Evolutionary conservation across 92 coral and sea anemone species (phyloP).

Genomic region (Epizoanthus fatuus): DNA sequence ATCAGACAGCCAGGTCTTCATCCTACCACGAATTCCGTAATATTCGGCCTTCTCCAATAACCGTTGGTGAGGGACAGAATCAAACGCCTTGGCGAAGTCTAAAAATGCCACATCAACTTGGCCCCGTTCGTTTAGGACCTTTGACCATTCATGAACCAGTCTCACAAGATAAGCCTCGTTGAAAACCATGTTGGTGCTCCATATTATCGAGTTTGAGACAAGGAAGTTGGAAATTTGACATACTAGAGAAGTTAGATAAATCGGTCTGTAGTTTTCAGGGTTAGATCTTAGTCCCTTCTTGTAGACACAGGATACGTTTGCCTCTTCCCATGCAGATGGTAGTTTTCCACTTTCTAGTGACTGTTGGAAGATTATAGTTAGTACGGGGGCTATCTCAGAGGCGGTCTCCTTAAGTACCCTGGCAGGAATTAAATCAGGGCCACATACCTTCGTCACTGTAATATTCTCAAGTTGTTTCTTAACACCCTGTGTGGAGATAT

Average conservation of each 20-base stretch:
- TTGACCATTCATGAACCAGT: not conserved
- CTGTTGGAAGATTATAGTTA: constrained; percentile 13
- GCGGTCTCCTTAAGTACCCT: constrained; percentile 4
- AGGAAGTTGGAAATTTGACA: not conserved
- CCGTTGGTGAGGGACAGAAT: too few relatives aligned
- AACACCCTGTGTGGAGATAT: constrained; percentile 1
- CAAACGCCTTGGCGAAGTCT: not conserved
- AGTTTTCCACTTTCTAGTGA: not conserved
- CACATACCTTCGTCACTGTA: constrained; percentile 9
- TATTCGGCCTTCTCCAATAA: not conserved
- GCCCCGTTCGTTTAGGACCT: too few relatives aligned
- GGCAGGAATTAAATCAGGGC: constrained; percentile 7
- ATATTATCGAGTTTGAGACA: not conserved
- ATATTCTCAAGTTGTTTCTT: constrained; percentile 7
- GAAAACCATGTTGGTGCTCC: not conserved
- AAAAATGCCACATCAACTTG: not conserved
- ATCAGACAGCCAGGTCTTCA: not conserved
- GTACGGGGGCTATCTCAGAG: not conserved
- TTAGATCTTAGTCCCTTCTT: too few relatives aligned
- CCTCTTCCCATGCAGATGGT: not conserved
- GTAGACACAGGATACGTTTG: constrained; percentile 1
- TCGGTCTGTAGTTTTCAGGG: constrained; percentile 16
- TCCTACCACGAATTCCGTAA: not conserved
- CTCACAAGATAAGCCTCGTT: not conserved
- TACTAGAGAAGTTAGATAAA: not conserved